Evolutionary conservation across 1,140 invertebrate species (phyloP), one percentile per base, ranked within the genome.

Genomic region (Aphaenogaster floridana): DNA sequence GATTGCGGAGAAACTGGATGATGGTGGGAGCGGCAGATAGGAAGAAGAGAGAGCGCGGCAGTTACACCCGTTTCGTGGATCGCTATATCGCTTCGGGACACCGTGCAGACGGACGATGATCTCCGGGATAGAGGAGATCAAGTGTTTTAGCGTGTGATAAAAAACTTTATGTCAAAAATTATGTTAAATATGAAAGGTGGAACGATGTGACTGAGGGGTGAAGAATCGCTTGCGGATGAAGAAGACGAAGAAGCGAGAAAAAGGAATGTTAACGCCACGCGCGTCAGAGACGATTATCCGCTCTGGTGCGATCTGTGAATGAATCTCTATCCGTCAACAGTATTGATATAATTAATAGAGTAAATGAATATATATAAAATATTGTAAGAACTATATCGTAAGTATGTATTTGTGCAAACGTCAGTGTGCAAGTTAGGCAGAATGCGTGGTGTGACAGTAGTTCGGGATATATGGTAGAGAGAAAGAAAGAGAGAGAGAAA

Each of bases 311-410:
- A 94, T 93, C 94, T 95, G 94, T 95, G 95, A 95, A 95, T 94
- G 95, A 95, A 95, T 95, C 95, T 95, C 95, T 95, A 95, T 95
- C 95, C 95, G 95, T 95, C 95, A 95, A 95, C 95, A 95, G 95
- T 95, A 95, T 95, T 95, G 94, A 95, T 95, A 95, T 95, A 95
- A 95, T 95, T 95, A 95, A 94, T 95, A 95, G 94, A 94, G 88
- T 95, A 95, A 95, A 95, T 95, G 92, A 94, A 69, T 64, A 64
- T 69, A 69, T 69, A 95, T 94, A 94, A 91, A 91, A 95, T 95
- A 95, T 94, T 94, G 91, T 95, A 94, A 95, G 94, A 93, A 91
- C 90, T 93, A 91, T 94, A 88, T 93, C 92, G 92, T 95, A 95
- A 95, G 94, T 95, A 94, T 90, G 94, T 94, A 94, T 92, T 79